phyloP scores from a whole-genome alignment of 2,797 vertebrate species.

The Acanthurus lineatus region DNA sequence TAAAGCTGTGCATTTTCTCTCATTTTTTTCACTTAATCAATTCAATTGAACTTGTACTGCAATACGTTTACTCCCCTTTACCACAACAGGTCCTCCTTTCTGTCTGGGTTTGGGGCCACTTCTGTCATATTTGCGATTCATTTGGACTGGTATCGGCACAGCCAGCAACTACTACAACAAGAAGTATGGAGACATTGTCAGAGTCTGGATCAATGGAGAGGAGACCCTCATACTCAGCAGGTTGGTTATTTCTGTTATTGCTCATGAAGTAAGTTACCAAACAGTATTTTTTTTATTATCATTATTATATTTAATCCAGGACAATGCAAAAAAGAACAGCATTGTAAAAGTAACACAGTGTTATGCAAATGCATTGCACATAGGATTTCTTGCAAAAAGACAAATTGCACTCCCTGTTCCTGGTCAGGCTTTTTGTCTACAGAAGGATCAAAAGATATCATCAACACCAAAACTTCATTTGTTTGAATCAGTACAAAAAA shows the following conservation, averaged over 20 bases:
- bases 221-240: slow-evolving; percentile 96
- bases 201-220: slow-evolving; percentile 96
- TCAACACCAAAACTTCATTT: no score
- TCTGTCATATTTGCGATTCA: slow-evolving; percentile 91
- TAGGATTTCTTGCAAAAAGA: no score
- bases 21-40: not conserved
- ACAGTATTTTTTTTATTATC: not conserved
- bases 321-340: no score
- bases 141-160: slow-evolving; percentile 94
- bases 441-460: no score
- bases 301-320: no score
- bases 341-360: no score
- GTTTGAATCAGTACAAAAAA: no score
- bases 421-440: no score
- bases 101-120: slow-evolving; percentile 93
- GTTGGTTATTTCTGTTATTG: slow-evolving; percentile 72
- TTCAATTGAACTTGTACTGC: not conserved
- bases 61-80: not conserved
- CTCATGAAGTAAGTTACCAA: not conserved
- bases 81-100: slow-evolving; percentile 90
- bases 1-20: not conserved
- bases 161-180: slow-evolving; percentile 96
- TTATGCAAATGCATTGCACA: no score
- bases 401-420: no score
- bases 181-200: slow-evolving; percentile 93